phyloP scores from a whole-genome alignment of 2,797 vertebrate species.

The Hypotaenidia okinawae region DNA sequence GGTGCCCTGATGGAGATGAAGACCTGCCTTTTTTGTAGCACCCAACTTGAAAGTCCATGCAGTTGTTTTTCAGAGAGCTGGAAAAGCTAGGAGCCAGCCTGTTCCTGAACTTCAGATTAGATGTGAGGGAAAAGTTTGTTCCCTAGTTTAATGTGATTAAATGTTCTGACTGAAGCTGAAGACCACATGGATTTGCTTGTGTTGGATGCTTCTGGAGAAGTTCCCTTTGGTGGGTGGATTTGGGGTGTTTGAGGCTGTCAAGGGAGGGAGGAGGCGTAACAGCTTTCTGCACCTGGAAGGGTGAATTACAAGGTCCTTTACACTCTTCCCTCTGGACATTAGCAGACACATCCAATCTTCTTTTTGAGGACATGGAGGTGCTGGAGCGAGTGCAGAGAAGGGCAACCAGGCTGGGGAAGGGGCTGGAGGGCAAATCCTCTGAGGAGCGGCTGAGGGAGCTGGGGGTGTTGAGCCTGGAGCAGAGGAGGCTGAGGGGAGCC shows the following conservation, averaged over 20 bases:
- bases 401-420: too few species aligned
- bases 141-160: background rate
- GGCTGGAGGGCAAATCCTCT: too few species aligned
- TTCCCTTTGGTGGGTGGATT: background rate
- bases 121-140: background rate
- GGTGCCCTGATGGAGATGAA: background rate
- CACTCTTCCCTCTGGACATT: background rate
- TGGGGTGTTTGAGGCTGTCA: background rate
- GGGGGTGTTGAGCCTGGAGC: too few species aligned
- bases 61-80: background rate
- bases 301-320: background rate
- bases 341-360: background rate
- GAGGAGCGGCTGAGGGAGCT: too few species aligned
- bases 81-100: background rate
- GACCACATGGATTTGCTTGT: background rate
- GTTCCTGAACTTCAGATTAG: background rate
- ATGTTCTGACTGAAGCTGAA: background rate
- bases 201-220: background rate
- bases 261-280: background rate
- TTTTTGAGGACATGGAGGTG: too few species aligned
- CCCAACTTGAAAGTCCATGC: background rate
- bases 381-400: too few species aligned
- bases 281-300: background rate
- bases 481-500: too few species aligned
- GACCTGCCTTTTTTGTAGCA: background rate